Conservation (phyloP, 2,888 invertebrate species). For the Pyrgus malvae region DNA sequence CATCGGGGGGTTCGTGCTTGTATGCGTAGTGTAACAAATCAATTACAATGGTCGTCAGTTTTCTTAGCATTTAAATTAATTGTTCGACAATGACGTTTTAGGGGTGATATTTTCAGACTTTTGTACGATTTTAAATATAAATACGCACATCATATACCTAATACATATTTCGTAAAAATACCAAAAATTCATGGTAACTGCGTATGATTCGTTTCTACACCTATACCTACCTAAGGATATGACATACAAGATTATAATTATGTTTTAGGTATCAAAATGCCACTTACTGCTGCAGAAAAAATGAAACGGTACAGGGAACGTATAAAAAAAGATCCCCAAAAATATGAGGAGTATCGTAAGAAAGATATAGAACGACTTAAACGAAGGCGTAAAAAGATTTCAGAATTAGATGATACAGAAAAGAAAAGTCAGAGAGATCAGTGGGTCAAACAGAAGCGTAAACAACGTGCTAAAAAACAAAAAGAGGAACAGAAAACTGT, state of each 20-base stretch:
- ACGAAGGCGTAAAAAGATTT: constrained; percentile 21
- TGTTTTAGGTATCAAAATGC: constrained; percentile 15
- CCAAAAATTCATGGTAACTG: not conserved
- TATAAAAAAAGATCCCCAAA: constrained; percentile 22
- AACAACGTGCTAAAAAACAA: constrained; percentile 11
- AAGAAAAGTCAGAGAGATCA: constrained; percentile 18
- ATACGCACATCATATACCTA: no score
- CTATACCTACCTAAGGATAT: constrained; percentile 6
- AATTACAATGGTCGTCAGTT: not conserved
- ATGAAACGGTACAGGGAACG: constrained; percentile 20
- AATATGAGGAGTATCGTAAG: constrained; percentile 17
- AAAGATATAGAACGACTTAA: constrained; percentile 15
- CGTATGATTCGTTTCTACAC: not conserved
- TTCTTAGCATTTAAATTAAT: not conserved
- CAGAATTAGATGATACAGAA: constrained; percentile 18
- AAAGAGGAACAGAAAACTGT: not conserved
- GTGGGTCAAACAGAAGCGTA: constrained; percentile 14
- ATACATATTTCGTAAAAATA: not conserved
- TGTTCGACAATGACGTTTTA: not conserved
- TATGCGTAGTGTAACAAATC: not conserved
- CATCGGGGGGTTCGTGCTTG: not conserved
- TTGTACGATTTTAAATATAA: no score
- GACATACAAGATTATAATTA: constrained; percentile 11
- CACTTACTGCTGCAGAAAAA: constrained; percentile 13
- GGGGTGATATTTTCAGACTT: not conserved